These are phyloP conservation scores for Crotalus horridus DNA, from an alignment of 2,113 vertebrate genomes.

Conservation along the genomic window DNA sequence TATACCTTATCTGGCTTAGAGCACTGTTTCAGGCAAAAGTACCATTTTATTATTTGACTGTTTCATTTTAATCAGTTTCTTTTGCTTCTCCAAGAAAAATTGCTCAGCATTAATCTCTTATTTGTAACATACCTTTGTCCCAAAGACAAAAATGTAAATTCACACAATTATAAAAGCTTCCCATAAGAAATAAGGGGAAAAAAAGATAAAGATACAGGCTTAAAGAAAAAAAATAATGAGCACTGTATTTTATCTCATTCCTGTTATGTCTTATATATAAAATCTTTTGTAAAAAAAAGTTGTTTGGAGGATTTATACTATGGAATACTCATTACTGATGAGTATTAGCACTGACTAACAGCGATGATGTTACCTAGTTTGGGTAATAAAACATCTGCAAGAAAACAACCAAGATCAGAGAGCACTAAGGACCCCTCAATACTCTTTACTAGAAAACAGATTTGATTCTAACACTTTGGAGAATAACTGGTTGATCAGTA, in stretches of 20 bases:
- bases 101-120: constrained; percentile 44
- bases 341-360: not conserved
- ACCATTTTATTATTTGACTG: constrained; percentile 11
- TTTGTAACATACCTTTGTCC: not conserved
- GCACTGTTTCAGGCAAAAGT: constrained; percentile 36
- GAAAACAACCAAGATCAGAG: not conserved
- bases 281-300: not conserved
- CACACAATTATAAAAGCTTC: constrained; percentile 7
- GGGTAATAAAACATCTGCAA: not conserved
- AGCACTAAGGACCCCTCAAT: not conserved
- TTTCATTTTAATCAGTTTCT: constrained; percentile 35
- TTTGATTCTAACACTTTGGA: not conserved
- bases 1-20: constrained; percentile 25
- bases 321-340: not conserved
- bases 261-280: not conserved
- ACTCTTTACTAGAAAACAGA: not conserved
- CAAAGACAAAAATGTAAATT: constrained; percentile 17
- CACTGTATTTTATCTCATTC: constrained; percentile 2
- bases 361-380: not conserved
- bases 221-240: constrained; percentile 2
- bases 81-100: constrained; percentile 27
- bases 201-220: constrained; percentile 13
- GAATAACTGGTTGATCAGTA: not conserved
- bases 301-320: not conserved
- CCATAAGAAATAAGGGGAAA: constrained; percentile 4